Evolutionary conservation across 2,888 invertebrate species (phyloP), one percentile per base, ranked within the genome.

Genomic region (Heliconius hortense): DNA sequence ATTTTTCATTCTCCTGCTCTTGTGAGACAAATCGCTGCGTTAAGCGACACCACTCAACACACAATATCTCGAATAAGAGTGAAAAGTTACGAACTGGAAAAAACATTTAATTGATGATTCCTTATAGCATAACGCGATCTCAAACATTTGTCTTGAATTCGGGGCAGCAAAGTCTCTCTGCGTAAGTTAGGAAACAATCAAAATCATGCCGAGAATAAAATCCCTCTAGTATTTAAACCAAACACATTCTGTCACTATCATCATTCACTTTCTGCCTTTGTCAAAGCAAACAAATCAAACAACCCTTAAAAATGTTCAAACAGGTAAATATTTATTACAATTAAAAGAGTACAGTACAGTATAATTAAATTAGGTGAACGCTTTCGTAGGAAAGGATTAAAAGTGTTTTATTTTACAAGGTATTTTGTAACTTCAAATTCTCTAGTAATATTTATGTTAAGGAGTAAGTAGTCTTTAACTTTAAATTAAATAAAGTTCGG

Each of bases 61-160:
- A 43, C 43, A 43, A 43, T 43, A 15, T 43, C 15, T 4, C 15
- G 15, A 43, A 43, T 15, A 0, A 43, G 15, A 43, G 43, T 15
- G 4, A 43, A 43, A 43, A 43, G 15, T 15, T 4, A 43, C 43
- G 15, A 43, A 43, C 43, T 4, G 0, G 26, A 24, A 15, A 2
- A 31, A 26, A 64, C 43, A 26, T 59, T 24, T 1, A 60, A 15
- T 35, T 60, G 48, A 53, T 89, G 84, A 80, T 83, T 85, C 82
- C 66, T 56, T 89, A 43, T 78, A 43, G 82, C 82, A 86, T 88
- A 72, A 73, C 21, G 66, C 59, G 24, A 56, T 79, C 73, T 76
- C 76, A 80, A 85, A 88, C 87, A 82, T 83, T 86, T 88, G 89
- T 89, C 88, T 91, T 87, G 88, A 90, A 93, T 92, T 90, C 88